Percentiles rank a stretch among this genome's conserved stretches.
Conservation (phyloP, 2,113 vertebrate genomes). For the Brachyhypopomus occidentalis region DNA sequence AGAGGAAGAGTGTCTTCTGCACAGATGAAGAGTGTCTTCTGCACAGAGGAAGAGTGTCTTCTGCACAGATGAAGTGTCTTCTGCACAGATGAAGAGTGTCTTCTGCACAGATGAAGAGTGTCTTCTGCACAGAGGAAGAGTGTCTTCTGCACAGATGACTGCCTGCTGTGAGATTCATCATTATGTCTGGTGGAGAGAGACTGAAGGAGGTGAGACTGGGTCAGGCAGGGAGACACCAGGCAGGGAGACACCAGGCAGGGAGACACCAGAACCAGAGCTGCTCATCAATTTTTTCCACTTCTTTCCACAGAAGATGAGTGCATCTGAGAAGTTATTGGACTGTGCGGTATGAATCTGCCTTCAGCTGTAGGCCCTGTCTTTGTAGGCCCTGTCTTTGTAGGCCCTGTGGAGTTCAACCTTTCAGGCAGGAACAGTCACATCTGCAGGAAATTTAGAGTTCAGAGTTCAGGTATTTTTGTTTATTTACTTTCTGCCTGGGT, state of each 20-base stretch:
- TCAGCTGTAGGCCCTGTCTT: not conserved
- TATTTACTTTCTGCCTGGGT: too few species aligned
- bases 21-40: too few species aligned
- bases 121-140: slow-evolving; percentile 44
- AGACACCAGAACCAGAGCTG: too few species aligned
- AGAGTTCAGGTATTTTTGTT: too few species aligned
- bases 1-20: slow-evolving; percentile 48
- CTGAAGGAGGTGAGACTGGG: not conserved
- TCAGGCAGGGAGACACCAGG: too few species aligned
- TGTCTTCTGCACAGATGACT: slow-evolving; percentile 50
- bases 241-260: too few species aligned
- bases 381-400: slow-evolving; percentile 52
- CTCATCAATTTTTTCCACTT: too few species aligned
- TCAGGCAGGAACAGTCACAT: not conserved
- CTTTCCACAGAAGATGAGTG: slow-evolving; percentile 55
- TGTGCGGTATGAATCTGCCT: slow-evolving; percentile 51
- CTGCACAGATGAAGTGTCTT: slow-evolving; percentile 42
- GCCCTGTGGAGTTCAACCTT: slow-evolving; percentile 31
- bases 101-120: slow-evolving; percentile 50
- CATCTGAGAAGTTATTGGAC: slow-evolving; percentile 65
- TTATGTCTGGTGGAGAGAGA: slow-evolving; percentile 51
- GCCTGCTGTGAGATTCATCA: slow-evolving; percentile 50
- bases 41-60: slow-evolving; percentile 52
- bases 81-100: slow-evolving; percentile 49
- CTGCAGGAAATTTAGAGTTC: not conserved